Base-by-base conservation (phyloP, 1,140 invertebrate species). In the Drosophila insularis region DNA sequence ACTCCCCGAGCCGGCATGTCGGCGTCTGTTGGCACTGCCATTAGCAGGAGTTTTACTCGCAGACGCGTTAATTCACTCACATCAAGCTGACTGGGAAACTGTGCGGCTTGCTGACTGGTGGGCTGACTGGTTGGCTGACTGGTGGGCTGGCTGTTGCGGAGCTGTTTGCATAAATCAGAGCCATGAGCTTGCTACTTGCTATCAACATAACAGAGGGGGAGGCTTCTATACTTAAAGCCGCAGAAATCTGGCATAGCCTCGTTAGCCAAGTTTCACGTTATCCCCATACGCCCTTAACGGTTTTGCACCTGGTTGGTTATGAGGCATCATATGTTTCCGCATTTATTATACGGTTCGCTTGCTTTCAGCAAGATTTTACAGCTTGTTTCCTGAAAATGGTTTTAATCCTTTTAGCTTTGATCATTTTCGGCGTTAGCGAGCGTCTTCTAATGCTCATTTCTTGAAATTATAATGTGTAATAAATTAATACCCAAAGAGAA, bases 81-180 rank as follows among this genome's bases (percentile, higher is more conserved):
- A 81, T 78, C 81, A 78, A 65, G 74, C 75, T 68, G 74, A 17
- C 43, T 46, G 14, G 14, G n/a, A 11, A 13, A 4, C n/a, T 40
- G 13, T 40, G 39, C 17, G 43, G 43, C 17, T 50, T 8, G 4
- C 7, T 2, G 54, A 13, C 54, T 56, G 27, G 27, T 8, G n/a
- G 54, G 54, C 43, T 6, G 43, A 13, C 14, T 46, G 14, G 14
- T 1, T 17, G 43, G 40, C n/a, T 7, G 39, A 7, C 40, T 19
- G 40, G 5, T 2, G 17, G 54, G 27, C n/a, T 56, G 31, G 11
- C 32, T 35, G 55, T 6, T 27, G 5, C 10, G 6, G 17, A 50
- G 56, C 66, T 86, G 78, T 86, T 86, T 87, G 79, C 81, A 86
- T 86, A 86, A 86, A 87, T 86, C 82, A 86, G 73, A 58, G 81